Evolutionary conservation across 2,797 vertebrate genomes (phyloP), one percentile per base, ranked within the genome.

Genomic region (Diplodus sargus): DNA sequence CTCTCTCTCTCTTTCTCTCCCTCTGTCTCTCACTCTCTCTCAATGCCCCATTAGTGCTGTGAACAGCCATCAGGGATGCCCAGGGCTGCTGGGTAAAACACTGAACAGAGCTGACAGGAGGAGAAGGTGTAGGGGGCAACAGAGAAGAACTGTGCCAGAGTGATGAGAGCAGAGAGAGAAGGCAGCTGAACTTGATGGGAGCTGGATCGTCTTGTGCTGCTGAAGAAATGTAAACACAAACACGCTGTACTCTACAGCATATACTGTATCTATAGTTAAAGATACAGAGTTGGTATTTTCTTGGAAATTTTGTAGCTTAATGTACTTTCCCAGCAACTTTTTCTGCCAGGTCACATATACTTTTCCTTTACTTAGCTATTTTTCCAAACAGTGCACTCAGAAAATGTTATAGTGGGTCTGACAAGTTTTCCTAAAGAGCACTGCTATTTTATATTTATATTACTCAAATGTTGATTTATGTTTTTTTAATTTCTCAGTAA

Each of bases 21-120:
- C 61, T 18, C 22, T 25, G 18, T 5, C 57, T 13, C 57, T 14
- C 53, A 58, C 70, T 59, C 64, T 17, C 66, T 79, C 71, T 83
- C 83, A 64, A 23, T 73, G 76, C 72, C 81, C 85, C 84, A 90
- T 92, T 91, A 91, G 79, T 83, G 81, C 75, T 85, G 84, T 87
- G 90, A 85, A 85, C 60, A 85, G 90, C 90, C 74, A 39, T 73
- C 65, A 83, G 92, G 84, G 83, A 80, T 3, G 85, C 88, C 85
- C 9, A 11, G 66, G 86, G 89, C 84, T 78, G 65, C 79, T 53
- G 63, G 83, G 84, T 78, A 68, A 86, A 85, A 85, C 79, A 78
- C 78, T 81, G 88, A 87, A 23, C 58, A 43, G 60, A 61, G 67
- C 75, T 89, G 90, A 90, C 85, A 88, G 89, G 48, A 74, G 30